Percentiles rank a stretch among this genome's conserved stretches.
phyloP scores from a whole-genome alignment of 2,797 vertebrate species.

The Peromyscus aztecus region DNA sequence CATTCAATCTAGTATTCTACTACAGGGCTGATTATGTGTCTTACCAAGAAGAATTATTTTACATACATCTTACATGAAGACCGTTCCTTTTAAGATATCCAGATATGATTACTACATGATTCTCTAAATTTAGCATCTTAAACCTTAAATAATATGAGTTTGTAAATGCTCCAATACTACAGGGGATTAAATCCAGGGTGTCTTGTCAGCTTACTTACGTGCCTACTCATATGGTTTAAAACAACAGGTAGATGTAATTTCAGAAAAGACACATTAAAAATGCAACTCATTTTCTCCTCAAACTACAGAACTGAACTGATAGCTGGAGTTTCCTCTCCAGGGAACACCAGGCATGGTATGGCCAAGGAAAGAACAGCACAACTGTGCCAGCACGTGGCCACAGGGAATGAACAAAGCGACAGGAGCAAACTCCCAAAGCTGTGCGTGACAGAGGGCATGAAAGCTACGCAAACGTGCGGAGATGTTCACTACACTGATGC shows the following conservation, averaged over 20 bases:
- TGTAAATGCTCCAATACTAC: conserved; percentile 1
- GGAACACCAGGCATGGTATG: background rate
- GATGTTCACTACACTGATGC: background rate
- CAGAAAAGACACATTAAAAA: conserved; percentile 62
- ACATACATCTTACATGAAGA: conserved; percentile 23
- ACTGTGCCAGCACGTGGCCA: background rate
- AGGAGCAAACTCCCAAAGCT: background rate
- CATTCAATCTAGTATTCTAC: conserved; percentile 39
- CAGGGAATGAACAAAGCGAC: background rate
- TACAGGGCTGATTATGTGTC: background rate
- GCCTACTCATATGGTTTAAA: conserved; percentile 42
- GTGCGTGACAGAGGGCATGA: background rate
- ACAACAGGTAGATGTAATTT: conserved; percentile 62
- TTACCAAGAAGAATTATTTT: conserved; percentile 30
- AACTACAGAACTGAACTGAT: conserved; percentile 9
- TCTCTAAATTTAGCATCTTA: background rate
- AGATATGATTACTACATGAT: background rate
- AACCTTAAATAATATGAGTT: background rate
- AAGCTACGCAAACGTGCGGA: background rate
- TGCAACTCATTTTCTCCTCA: conserved; percentile 6
- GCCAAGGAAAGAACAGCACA: background rate
- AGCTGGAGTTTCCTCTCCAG: conserved; percentile 24
- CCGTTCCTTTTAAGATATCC: conserved; percentile 30
- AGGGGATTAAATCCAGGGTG: background rate
- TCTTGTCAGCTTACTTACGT: background rate